A percentile compares a stretch with the other conserved stretches of the same genome.
These are phyloP conservation scores for Sceloporus undulatus DNA, from an alignment of 2,113 vertebrate genomes.

Conservation along the genomic window DNA sequence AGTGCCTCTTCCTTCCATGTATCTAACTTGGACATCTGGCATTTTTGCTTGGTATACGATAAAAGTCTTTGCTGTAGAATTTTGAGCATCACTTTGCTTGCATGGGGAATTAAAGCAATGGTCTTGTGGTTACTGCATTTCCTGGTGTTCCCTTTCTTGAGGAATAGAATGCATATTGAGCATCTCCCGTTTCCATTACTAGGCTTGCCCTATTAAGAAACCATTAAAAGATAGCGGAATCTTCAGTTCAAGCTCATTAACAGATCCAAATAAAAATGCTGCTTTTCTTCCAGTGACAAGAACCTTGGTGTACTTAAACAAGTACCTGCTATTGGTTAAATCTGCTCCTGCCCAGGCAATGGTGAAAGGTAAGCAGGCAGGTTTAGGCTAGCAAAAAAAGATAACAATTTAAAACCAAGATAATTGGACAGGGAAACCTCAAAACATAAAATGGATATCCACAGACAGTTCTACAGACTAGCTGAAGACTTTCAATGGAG, in stretches of 20 bases:
- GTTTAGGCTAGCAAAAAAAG: neutral
- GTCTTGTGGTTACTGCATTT: no score
- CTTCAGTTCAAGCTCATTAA: neutral
- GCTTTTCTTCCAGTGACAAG: neutral
- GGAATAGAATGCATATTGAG: no score
- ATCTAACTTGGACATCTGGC: no score
- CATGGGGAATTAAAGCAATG: no score
- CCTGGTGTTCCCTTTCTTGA: no score
- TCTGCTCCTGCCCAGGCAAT: neutral
- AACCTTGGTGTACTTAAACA: neutral
- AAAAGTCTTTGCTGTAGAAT: no score
- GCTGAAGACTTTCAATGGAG: slow-evolving; percentile 29
- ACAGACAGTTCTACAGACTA: slow-evolving; percentile 38
- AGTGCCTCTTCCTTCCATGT: no score
- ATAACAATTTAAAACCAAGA: neutral
- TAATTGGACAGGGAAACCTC: no score
- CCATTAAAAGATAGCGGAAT: slow-evolving; percentile 6
- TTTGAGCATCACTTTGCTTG: no score
- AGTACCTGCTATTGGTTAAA: neutral
- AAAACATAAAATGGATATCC: fast-evolving
- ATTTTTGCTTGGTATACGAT: no score
- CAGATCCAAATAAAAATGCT: neutral
- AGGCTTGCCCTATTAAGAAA: neutral
- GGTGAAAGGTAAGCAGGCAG: neutral
- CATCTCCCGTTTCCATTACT: no score